Percentiles rank a stretch among this genome's conserved stretches.
Conservation (phyloP, 2,113 vertebrate species). For the Myrmecophaga tridactyla region DNA sequence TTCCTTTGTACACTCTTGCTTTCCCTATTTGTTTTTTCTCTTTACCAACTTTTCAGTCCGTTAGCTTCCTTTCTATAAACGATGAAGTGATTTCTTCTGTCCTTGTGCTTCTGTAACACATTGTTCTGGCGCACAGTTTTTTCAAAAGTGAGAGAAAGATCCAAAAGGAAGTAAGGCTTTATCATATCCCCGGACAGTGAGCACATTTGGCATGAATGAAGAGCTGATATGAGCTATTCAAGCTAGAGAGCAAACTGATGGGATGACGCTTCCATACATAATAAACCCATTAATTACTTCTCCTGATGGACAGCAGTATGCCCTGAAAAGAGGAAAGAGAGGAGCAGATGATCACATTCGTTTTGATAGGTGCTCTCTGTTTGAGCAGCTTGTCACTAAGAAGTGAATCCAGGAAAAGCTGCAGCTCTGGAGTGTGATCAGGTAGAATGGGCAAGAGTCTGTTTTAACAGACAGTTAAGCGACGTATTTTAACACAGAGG, state of each 20-base stretch:
- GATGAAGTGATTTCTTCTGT: conserved; percentile 73
- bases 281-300: conserved; percentile 86
- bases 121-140: conserved; percentile 86
- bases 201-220: conserved; percentile 84
- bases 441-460: conserved; percentile 78
- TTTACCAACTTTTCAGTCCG: conserved; percentile 80
- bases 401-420: conserved; percentile 70
- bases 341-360: conserved; percentile 77
- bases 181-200: conserved; percentile 89
- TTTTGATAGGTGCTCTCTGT: conserved; percentile 78
- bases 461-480: conserved; percentile 78
- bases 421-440: conserved; percentile 76
- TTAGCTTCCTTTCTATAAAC: conserved; percentile 65
- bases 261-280: conserved; percentile 82
- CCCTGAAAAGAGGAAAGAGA: conserved; percentile 74
- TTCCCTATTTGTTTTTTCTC: conserved; percentile 1
- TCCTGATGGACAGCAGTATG: conserved; percentile 83
- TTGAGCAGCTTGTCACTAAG: conserved; percentile 81
- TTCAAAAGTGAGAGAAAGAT: conserved; percentile 84
- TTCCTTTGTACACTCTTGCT: conserved; percentile 23
- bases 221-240: conserved; percentile 85
- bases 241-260: conserved; percentile 81
- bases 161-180: conserved; percentile 88
- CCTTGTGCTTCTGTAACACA: conserved; percentile 82
- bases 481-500: conserved; percentile 51